Evolutionary conservation across 2,888 invertebrate species (phyloP).

Genomic region (Deilephila porcellus): DNA sequence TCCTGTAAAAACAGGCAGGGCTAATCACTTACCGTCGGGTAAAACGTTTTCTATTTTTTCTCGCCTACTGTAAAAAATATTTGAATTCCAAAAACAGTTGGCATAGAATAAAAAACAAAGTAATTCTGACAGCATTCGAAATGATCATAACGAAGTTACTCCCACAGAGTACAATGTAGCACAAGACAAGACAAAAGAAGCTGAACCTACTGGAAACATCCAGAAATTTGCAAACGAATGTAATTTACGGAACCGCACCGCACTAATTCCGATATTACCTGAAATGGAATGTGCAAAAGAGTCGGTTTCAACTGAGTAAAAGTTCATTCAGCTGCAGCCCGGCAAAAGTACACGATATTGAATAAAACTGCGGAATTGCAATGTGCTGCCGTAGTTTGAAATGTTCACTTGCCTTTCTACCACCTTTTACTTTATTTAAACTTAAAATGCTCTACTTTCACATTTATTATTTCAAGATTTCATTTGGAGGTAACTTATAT

Average conservation of each 20-base stretch:
- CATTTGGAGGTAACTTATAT: background rate
- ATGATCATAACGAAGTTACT: too few relatives aligned
- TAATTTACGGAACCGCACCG: background rate
- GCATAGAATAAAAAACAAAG: too few relatives aligned
- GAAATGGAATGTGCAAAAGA: slow-evolving; percentile 16
- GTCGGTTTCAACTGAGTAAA: slow-evolving; percentile 31
- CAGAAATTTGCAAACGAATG: background rate
- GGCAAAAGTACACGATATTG: slow-evolving; percentile 41
- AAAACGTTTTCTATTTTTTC: too few relatives aligned
- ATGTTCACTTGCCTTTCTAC: slow-evolving; percentile 24
- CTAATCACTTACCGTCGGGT: too few relatives aligned
- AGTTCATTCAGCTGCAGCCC: slow-evolving; percentile 37
- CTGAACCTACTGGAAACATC: too few relatives aligned
- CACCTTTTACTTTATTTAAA: slow-evolving; percentile 24
- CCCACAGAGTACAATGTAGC: too few relatives aligned
- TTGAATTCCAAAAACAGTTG: too few relatives aligned
- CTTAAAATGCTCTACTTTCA: background rate
- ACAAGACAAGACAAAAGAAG: too few relatives aligned
- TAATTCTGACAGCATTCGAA: too few relatives aligned
- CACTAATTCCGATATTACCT: slow-evolving; percentile 1
- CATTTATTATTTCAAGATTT: slow-evolving; percentile 5
- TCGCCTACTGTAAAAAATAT: too few relatives aligned
- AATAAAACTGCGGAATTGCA: slow-evolving; percentile 40
- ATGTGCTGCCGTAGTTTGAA: slow-evolving; percentile 34
- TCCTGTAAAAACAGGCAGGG: too few relatives aligned